Evolutionary conservation across 2,113 vertebrate species (phyloP), one percentile per base, ranked within the genome.

Genomic region (Varanus salvator): DNA sequence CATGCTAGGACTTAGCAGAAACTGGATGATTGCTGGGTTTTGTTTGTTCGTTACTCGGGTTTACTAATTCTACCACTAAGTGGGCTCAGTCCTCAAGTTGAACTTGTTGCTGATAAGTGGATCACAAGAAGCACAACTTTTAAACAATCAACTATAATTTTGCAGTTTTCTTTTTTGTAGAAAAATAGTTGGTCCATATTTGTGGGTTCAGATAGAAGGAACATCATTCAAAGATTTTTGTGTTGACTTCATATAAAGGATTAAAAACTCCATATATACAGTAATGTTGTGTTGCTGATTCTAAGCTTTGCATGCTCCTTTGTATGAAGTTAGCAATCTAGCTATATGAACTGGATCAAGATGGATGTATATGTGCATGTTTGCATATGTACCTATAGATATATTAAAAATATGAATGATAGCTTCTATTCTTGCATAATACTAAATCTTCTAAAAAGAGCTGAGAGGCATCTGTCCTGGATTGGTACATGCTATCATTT

Each of bases 401-500:
- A 44, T 44, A 44, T 44, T 44, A 44, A 44, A 44, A 89, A 77
- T 92, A 90, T 6, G 80, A 94, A 94, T 95, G 95, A 21, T 74
- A 90, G 19, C 87, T 94, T 60, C 34, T 95, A 82, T 54, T 95
- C 77, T 96, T 95, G 90, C 74, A 93, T 17, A 94, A 87, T 3
- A 87, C 89, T 76, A 93, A 88, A 76, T 94, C 95, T 89, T 93
- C 6, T 60, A 86, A 69, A 92, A 69, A 57, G 15, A 93, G 95
- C 89, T 93, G 93, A 92, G 75, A 52, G 21, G 66, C 89, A 60
- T 84, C 84, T 94, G 34, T 17, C 74, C 89, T 90, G 44, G 68
- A 87, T 48, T 86, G 85, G 52, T 86, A 90, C 80, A 89, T 84
- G 86, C 64, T 81, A 85, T 88, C 88, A 93, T n/a, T n/a, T n/a